Evolutionary conservation across 1,140 invertebrate species (phyloP).

Genomic region (Wasmannia auropunctata): DNA sequence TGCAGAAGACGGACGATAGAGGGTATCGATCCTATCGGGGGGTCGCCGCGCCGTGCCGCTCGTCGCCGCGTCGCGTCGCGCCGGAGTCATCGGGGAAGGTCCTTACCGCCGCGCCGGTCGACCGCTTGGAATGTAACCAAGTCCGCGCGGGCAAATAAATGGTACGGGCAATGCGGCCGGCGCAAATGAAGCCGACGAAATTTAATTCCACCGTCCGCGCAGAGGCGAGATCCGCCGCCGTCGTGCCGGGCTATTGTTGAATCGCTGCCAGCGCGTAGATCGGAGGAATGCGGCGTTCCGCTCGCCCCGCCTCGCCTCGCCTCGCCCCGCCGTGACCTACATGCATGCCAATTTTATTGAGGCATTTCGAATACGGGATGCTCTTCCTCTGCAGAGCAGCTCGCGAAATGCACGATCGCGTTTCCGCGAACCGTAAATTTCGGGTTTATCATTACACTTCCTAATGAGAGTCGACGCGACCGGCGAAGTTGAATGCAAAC

Average conservation of each 20-base stretch:
- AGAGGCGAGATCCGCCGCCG: background rate
- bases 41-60: background rate
- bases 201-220: constrained; percentile 65
- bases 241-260: constrained; percentile 65
- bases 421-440: constrained; percentile 41
- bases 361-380: constrained; percentile 51
- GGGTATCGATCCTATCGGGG: constrained; percentile 46
- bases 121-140: constrained; percentile 71
- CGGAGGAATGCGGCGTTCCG: constrained; percentile 57
- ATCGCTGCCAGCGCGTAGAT: constrained; percentile 71
- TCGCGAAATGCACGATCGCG: constrained; percentile 6
- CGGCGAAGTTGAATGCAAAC: background rate
- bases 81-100: constrained; percentile 16
- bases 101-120: constrained; percentile 36
- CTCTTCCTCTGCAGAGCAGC: background rate
- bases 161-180: constrained; percentile 35
- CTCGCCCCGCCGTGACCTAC: constrained; percentile 72
- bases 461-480: background rate
- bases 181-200: constrained; percentile 70
- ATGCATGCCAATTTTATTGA: constrained; percentile 73
- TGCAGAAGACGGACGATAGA: constrained; percentile 26
- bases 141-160: constrained; percentile 68
- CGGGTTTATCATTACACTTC: constrained; percentile 17
- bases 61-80: constrained; percentile 2
- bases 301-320: constrained; percentile 40